These are phyloP conservation scores for Proteles cristata DNA, from an alignment of 2,113 vertebrate species.

Conservation along the genomic window DNA sequence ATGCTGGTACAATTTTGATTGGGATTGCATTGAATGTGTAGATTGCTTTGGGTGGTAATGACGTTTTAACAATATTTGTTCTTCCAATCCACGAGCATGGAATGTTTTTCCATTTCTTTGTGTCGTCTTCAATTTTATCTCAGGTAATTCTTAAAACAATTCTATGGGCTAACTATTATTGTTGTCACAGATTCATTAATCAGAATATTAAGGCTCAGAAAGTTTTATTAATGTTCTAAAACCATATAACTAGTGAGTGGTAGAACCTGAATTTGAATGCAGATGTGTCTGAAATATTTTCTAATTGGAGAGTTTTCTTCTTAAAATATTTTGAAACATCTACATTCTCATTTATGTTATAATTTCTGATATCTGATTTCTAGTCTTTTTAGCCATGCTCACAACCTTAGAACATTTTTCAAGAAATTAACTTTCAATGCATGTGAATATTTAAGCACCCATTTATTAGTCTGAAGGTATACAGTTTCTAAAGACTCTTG, in stretches of 20 bases:
- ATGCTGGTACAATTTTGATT: no score
- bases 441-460: neutral
- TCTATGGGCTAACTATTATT: neutral
- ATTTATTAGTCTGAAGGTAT: neutral
- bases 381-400: neutral
- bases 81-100: no score
- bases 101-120: no score
- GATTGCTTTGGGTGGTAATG: no score
- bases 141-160: neutral
- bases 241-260: neutral
- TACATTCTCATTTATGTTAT: neutral
- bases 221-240: neutral
- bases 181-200: neutral
- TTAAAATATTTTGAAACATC: conserved; percentile 15
- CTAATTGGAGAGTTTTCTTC: neutral
- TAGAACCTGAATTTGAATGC: neutral
- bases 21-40: no score
- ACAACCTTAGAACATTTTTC: neutral
- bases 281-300: neutral
- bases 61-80: no score
- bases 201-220: neutral
- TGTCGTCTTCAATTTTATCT: neutral
- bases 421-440: neutral
- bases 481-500: neutral
- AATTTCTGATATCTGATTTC: neutral